A percentile compares a stretch with the other conserved stretches of the same genome.
These are phyloP conservation scores for Molothrus ater DNA, from an alignment of 2,797 vertebrate genomes.

Conservation along the genomic window DNA sequence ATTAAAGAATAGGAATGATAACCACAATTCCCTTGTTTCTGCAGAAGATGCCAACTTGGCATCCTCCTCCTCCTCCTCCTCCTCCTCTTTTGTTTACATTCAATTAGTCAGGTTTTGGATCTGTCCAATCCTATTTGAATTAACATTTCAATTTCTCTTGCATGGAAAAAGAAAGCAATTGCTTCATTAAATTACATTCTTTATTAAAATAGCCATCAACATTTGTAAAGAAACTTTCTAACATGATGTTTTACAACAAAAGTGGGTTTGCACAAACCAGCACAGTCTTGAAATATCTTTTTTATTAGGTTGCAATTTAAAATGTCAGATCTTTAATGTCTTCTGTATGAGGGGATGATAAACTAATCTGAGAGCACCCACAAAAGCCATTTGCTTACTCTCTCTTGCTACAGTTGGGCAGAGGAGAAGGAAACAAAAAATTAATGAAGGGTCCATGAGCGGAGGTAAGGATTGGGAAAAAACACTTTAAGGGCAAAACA, in stretches of 20 bases:
- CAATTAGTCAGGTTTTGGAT: background rate
- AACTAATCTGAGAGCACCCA: background rate
- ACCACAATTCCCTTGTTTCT: background rate
- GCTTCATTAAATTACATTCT: slow-evolving; percentile 4
- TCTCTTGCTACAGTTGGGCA: background rate
- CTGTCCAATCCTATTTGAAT: slow-evolving; percentile 9
- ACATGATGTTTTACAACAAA: background rate
- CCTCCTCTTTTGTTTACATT: background rate
- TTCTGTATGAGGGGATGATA: background rate
- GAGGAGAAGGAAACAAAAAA: background rate
- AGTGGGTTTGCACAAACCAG: background rate
- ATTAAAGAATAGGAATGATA: background rate
- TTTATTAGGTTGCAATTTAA: background rate
- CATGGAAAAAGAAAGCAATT: background rate
- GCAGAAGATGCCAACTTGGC: background rate
- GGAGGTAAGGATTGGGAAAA: background rate
- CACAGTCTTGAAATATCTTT: background rate
- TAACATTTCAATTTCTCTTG: slow-evolving; percentile 34
- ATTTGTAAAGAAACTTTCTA: background rate
- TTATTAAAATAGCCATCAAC: background rate
- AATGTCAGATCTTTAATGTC: background rate
- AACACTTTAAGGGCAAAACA: background rate
- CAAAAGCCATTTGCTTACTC: accelerated
- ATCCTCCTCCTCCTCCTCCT: background rate
- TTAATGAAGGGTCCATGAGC: background rate